These are phyloP conservation scores for Synergus umbraculus DNA, from an alignment of 2,888 invertebrate genomes.

Conservation along the genomic window DNA sequence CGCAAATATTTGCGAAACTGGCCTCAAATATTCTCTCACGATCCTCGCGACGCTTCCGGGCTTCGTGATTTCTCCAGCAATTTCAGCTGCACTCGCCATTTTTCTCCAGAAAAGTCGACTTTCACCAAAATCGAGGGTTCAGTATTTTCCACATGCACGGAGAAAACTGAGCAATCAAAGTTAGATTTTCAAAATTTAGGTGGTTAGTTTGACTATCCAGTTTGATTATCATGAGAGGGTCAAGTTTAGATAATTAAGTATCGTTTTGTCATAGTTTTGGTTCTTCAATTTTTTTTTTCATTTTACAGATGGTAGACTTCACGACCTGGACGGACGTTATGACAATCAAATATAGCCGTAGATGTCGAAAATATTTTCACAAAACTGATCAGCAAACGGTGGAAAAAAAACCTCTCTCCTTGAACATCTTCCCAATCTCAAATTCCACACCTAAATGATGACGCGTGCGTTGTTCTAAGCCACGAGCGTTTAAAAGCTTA, in stretches of 20 bases:
- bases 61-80: conserved; percentile 37
- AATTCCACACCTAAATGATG: conserved; percentile 29
- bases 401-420: not conserved
- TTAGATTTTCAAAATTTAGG: too few relatives aligned
- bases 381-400: too few relatives aligned
- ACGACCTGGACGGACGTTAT: too few relatives aligned
- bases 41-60: conserved; percentile 41
- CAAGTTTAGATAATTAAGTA: too few relatives aligned
- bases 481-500: conserved; percentile 18
- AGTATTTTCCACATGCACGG: not conserved
- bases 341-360: too few relatives aligned
- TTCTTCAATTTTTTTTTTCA: too few relatives aligned
- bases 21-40: conserved; percentile 58
- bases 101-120: conserved; percentile 15
- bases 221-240: too few relatives aligned
- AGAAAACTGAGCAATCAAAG: too few relatives aligned
- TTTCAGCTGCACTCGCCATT: not conserved
- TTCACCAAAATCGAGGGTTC: conserved; percentile 15
- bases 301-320: too few relatives aligned
- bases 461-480: conserved; percentile 32
- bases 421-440: not conserved
- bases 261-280: too few relatives aligned
- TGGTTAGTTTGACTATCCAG: too few relatives aligned
- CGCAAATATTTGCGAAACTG: conserved; percentile 28
- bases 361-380: too few relatives aligned